Percentiles rank a stretch among this genome's conserved stretches.
These are phyloP conservation scores for Lipophrys pholis DNA, from an alignment of 2,113 vertebrate species.

Conservation along the genomic window DNA sequence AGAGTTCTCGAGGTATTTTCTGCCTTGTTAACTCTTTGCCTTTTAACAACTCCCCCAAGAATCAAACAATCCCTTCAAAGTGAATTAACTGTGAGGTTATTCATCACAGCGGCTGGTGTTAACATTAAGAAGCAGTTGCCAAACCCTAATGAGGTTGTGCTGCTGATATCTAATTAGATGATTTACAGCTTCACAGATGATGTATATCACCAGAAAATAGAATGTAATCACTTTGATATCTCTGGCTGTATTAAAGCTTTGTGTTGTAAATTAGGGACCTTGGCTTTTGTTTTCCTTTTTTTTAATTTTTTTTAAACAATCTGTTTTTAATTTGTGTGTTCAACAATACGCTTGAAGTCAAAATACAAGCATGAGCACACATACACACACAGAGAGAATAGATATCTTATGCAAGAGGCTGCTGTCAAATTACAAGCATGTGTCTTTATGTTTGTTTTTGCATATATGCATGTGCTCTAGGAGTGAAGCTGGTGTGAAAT, in stretches of 20 bases:
- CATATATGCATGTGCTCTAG: too few relatives aligned
- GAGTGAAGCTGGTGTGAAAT: too few relatives aligned
- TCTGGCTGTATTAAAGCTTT: neutral
- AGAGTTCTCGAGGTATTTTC: neutral
- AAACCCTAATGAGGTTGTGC: neutral
- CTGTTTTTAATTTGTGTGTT: too few relatives aligned
- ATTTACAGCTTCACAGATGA: neutral
- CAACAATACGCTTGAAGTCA: too few relatives aligned
- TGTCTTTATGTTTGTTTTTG: too few relatives aligned
- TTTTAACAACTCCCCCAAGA: conserved; percentile 1
- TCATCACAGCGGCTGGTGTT: conserved; percentile 11
- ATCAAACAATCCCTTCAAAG: conserved; percentile 9
- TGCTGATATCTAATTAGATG: conserved; percentile 9
- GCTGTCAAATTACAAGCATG: too few relatives aligned
- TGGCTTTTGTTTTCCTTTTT: neutral
- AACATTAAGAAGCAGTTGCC: conserved; percentile 2
- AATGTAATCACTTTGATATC: neutral
- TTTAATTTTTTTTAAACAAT: too few relatives aligned
- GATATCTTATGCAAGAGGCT: too few relatives aligned
- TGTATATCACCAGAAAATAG: neutral
- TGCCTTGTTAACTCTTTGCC: conserved; percentile 5
- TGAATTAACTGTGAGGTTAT: conserved; percentile 10
- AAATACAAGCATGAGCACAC: too few relatives aligned
- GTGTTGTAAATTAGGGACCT: neutral
- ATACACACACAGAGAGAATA: too few relatives aligned